Conservation (phyloP, 2,113 vertebrate species). For the Crotalus tigris region DNA sequence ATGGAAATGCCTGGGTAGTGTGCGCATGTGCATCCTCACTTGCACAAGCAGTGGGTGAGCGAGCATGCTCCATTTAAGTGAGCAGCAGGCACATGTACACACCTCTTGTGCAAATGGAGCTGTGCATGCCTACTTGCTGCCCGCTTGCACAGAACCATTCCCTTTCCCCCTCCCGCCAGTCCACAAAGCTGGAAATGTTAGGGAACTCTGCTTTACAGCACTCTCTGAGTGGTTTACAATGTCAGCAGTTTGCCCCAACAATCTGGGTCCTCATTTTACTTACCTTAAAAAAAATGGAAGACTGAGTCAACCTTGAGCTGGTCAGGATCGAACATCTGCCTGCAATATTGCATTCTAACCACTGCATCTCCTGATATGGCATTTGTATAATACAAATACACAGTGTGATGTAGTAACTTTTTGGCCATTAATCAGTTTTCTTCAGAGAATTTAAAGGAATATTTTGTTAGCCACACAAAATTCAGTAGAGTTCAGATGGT, state of each 20-base stretch:
- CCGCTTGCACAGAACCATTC: no score
- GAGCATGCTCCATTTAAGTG: no score
- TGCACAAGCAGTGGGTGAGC: no score
- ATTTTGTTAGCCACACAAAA: constrained; percentile 66
- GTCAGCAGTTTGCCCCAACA: neutral
- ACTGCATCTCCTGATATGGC: neutral
- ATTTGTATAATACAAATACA: constrained; percentile 54
- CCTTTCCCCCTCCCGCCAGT: no score
- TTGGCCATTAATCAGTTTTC: constrained; percentile 65
- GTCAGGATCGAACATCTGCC: neutral
- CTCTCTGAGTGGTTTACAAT: neutral
- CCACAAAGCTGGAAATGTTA: no score
- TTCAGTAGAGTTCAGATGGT: constrained; percentile 67
- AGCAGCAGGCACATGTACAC: no score
- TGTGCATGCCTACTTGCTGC: no score
- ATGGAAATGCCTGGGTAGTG: no score
- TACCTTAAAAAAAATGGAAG: neutral
- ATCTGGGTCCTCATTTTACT: neutral
- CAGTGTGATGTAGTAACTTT: constrained; percentile 66
- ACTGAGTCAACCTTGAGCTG: neutral
- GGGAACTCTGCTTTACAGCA: neutral
- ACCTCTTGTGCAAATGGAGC: no score
- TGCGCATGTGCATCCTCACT: no score
- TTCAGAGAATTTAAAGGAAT: constrained; percentile 67
- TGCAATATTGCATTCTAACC: neutral